Conservation (phyloP, 2,113 vertebrate species). For the Rana temporaria region DNA sequence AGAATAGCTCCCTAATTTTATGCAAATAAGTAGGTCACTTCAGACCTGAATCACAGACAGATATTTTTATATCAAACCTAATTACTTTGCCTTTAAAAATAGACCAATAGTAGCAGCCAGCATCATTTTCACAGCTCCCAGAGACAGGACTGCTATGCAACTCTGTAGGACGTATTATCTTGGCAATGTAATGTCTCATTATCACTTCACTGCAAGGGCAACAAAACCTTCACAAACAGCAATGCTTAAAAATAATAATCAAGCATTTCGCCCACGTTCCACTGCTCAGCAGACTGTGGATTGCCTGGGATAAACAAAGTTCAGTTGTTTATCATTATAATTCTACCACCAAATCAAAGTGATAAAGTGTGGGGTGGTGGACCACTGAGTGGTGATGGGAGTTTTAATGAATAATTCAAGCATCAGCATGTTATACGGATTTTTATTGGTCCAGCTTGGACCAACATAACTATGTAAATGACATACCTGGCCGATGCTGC, state of each 20-base stretch:
- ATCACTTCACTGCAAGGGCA: constrained; percentile 41
- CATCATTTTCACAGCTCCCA: background rate
- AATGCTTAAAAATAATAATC: constrained; percentile 32
- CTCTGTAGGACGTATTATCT: constrained; percentile 16
- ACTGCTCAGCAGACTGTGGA: constrained; percentile 13
- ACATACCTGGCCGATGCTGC: too few relatives aligned
- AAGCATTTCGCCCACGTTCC: constrained; percentile 25
- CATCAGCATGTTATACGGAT: too few relatives aligned
- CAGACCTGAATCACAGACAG: background rate
- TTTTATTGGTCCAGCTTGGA: too few relatives aligned
- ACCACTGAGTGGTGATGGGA: too few relatives aligned
- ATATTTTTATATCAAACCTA: constrained; percentile 20
- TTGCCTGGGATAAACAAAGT: background rate
- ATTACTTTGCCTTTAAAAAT: constrained; percentile 33
- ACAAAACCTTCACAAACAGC: constrained; percentile 32
- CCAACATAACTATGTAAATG: too few relatives aligned
- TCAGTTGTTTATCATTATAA: background rate
- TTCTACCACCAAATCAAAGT: background rate
- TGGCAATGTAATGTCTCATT: constrained; percentile 36
- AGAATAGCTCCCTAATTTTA: too few relatives aligned
- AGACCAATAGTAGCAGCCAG: background rate
- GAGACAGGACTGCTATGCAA: constrained; percentile 3
- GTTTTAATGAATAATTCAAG: too few relatives aligned
- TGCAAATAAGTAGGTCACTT: background rate
- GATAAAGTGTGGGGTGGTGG: background rate